These are phyloP conservation scores for Thymelicus lineola DNA, from an alignment of 2,888 invertebrate genomes.

Conservation along the genomic window DNA sequence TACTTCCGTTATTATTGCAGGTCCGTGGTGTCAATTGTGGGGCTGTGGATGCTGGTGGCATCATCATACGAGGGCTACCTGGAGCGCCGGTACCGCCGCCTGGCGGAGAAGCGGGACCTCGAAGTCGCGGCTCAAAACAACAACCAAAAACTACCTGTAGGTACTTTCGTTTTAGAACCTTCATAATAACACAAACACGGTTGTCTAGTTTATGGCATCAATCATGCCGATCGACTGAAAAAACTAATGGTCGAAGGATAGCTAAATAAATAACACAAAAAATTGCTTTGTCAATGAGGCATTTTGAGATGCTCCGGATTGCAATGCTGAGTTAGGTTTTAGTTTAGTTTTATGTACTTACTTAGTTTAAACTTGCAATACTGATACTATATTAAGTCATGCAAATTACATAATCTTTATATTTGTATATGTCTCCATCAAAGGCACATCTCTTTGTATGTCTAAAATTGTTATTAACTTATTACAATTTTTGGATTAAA, in stretches of 20 bases:
- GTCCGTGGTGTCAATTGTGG: slow-evolving; percentile 74
- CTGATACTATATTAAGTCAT: too few species aligned
- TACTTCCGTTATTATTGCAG: slow-evolving; percentile 61
- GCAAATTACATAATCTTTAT: too few species aligned
- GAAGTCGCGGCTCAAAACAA: slow-evolving; percentile 75
- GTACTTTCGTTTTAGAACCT: slow-evolving; percentile 58
- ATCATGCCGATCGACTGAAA: neutral
- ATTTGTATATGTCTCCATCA: too few species aligned
- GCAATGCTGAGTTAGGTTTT: too few species aligned
- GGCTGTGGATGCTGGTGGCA: slow-evolving; percentile 85
- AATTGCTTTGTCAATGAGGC: too few species aligned
- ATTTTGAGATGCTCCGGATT: too few species aligned
- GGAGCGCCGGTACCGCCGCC: slow-evolving; percentile 71
- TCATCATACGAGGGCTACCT: slow-evolving; percentile 87
- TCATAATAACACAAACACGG: slow-evolving; percentile 33
- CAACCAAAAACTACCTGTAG: slow-evolving; percentile 75
- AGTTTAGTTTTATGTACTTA: too few species aligned
- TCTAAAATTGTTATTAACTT: too few species aligned
- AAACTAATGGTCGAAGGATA: neutral
- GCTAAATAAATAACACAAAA: too few species aligned
- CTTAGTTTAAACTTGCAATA: too few species aligned
- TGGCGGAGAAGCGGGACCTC: slow-evolving; percentile 69
- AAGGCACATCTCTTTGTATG: too few species aligned
- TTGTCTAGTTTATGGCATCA: neutral
- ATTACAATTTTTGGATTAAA: too few species aligned